Evolutionary conservation across 2,797 vertebrate species (phyloP), one percentile per base, ranked within the genome.

Genomic region (Gallirallus australis): DNA sequence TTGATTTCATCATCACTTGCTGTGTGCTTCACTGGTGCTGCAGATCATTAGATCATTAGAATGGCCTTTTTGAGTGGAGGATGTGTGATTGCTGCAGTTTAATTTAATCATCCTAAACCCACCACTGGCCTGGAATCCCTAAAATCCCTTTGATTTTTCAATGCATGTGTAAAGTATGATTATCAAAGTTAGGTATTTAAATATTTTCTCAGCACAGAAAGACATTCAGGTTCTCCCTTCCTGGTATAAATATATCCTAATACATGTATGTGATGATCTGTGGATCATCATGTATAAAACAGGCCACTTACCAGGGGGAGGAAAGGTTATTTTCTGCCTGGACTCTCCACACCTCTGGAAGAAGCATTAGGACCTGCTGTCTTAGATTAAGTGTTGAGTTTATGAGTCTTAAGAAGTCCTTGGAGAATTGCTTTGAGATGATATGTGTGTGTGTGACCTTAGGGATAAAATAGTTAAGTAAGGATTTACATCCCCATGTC

Each of bases 381-480:
- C 61, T 42, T 45, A 15, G 21, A 39, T 40, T 16, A 39, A 75
- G 6, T 28, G 33, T 25, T 59, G 70, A 64, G 69, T 53, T 85
- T 37, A 23, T 48, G 39, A 71, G 19, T 60, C 50, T 52, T 52
- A 6, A 25, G 30, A 12, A 59, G n/a, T 21, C 50, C 20, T 78
- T 35, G 28, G 66, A 63, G 66, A 45, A 69, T 47, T 57, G 66
- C 54, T 68, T 48, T 19, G 37, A 82, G 42, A 57, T 68, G 52
- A 33, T 71, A 47, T 53, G 30, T 37, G 30, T 37, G 35, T 37
- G 35, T 14, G 50, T 53, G 24, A 73, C 66, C 45, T 69, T 21
- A n/a, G 50, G 87, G 82, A 82, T 39, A 63, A 83, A 90, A 86
- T 19, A 79, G 61, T 82, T 78, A 90, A 86, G 40, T 83, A 69